Evolutionary conservation across 1,140 invertebrate genomes (phyloP), one percentile per base, ranked within the genome.

Genomic region (Bombus soroeensis): DNA sequence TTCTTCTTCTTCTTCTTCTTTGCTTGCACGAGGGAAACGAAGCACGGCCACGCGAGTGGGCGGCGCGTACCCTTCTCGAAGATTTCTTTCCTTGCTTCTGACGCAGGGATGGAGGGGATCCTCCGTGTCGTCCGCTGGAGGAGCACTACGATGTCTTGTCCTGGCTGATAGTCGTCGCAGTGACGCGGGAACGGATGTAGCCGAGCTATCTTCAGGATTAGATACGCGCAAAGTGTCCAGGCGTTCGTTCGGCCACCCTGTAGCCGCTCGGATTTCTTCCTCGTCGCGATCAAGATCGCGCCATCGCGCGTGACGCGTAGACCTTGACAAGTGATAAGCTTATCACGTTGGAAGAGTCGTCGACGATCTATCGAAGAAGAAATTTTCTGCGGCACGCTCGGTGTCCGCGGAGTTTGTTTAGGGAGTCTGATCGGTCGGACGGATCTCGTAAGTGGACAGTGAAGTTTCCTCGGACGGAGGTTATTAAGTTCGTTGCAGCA

Each of bases 41-140:
- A 41, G 78, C 78, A 34, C 64, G 53, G 94, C 94, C 94, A 95
- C 94, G 94, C 94, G 94, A 95, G 94, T 95, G 92, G 94, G 94
- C 94, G 94, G 94, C 88, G 93, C 93, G 79, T 71, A 77, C 59
- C 77, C 83, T 82, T 85, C 81, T 81, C 75, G 66, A 59, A 39
- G 43, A 43, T 73, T 75, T 81, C 81, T 66, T 87, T 74, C 81
- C 85, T 77, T 75, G 57, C 77, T 81, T 47, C 79, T 37, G 4
- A 1, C n/a, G 10, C 62, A 70, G 28, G 68, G 83, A 39, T 80
- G 57, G 83, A 72, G 77, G 83, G 83, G 83, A 73, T 72, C 59
- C 72, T 59, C 73, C 72, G 71, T 86, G 32, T 81, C 76, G 82
- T 72, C 75, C 72, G 66, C 70, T 84, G 70, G 71, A 72, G 59